phyloP scores from a whole-genome alignment of 2,888 invertebrate species.

The Ferdinandea cuprea region DNA sequence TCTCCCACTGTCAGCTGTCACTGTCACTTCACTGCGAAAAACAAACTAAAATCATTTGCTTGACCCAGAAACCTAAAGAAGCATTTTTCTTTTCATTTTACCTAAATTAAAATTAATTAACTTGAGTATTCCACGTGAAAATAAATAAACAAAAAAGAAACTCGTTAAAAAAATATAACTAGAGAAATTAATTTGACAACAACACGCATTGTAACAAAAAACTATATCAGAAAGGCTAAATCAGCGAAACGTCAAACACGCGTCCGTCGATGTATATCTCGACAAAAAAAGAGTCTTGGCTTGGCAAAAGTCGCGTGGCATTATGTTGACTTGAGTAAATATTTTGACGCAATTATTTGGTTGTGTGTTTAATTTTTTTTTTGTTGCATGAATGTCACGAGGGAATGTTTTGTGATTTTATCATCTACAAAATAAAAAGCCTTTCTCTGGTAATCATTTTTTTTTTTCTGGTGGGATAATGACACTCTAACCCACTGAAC shows the following conservation, averaged over 20 bases:
- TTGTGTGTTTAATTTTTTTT: background rate
- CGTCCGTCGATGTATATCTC: background rate
- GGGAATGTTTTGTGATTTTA: background rate
- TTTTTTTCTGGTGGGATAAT: slow-evolving; percentile 25
- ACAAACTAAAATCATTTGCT: slow-evolving; percentile 33
- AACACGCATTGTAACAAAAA: slow-evolving; percentile 41
- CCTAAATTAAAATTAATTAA: slow-evolving; percentile 57
- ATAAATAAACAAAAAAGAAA: slow-evolving; percentile 21
- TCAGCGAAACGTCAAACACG: slow-evolving; percentile 17
- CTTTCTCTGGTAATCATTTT: slow-evolving; percentile 19
- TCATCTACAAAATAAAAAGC: background rate
- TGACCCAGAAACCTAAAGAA: slow-evolving; percentile 66
- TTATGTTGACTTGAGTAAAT: background rate
- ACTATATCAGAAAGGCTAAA: background rate
- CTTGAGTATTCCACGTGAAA: slow-evolving; percentile 32
- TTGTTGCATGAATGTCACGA: background rate
- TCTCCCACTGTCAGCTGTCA: slow-evolving; percentile 2
- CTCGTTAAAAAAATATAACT: slow-evolving; percentile 12
- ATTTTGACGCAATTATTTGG: slow-evolving; percentile 13
- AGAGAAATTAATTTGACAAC: slow-evolving; percentile 36
- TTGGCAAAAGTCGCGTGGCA: background rate
- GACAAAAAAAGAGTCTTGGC: too few species aligned
- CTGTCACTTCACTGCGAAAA: background rate
- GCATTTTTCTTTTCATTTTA: slow-evolving; percentile 35
- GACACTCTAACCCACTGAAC: slow-evolving; percentile 43